A percentile compares a stretch with the other conserved stretches of the same genome.
Conservation (phyloP, 35 echinoderm and acorn worm species). For the Apostichopus californicus region DNA sequence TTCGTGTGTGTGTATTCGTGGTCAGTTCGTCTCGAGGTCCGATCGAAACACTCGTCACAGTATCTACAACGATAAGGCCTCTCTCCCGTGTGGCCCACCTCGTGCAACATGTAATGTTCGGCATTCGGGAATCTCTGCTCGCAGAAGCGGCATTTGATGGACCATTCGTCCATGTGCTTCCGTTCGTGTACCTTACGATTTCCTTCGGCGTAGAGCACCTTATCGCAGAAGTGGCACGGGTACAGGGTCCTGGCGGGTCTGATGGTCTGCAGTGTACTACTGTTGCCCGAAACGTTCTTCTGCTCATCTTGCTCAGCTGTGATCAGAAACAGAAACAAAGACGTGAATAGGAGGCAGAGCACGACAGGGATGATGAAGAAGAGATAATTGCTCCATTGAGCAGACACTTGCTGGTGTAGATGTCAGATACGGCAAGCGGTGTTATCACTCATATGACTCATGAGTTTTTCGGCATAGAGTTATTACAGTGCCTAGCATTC, state of each 20-base stretch:
- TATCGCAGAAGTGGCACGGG: conserved; percentile 75
- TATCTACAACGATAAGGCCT: conserved; percentile 64
- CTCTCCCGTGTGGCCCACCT: conserved; percentile 58
- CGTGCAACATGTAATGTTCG: conserved; percentile 61
- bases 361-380: background rate
- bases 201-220: conserved; percentile 76
- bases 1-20: conserved; percentile 37
- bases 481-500: too few relatives aligned
- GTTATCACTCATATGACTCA: too few relatives aligned
- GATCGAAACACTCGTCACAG: conserved; percentile 55
- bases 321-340: background rate
- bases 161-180: conserved; percentile 68
- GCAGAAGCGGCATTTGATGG: conserved; percentile 70
- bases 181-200: conserved; percentile 73
- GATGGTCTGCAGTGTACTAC: background rate
- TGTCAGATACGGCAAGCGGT: too few relatives aligned
- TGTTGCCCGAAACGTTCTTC: background rate
- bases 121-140: conserved; percentile 57
- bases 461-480: too few relatives aligned
- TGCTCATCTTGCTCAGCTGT: background rate
- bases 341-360: background rate
- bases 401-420: too few relatives aligned
- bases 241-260: conserved; percentile 66
- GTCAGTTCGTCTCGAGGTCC: background rate
- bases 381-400: too few relatives aligned